Conservation (phyloP, 2,113 vertebrate genomes). For the Engystomops pustulosus region DNA sequence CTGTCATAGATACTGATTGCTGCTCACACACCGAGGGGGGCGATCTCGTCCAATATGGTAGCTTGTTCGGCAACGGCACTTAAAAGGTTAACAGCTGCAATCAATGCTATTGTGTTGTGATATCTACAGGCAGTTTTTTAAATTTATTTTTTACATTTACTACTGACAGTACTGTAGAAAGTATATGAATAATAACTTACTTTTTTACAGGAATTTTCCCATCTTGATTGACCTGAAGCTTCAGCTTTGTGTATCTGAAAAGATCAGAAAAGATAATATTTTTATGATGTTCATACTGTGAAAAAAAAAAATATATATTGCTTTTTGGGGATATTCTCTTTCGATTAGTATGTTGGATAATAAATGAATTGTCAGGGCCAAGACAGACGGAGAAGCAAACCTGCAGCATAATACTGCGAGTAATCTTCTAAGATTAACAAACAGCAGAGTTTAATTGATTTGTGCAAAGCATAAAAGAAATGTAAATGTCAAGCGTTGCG, state of each 20-base stretch:
- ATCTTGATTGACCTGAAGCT: slow-evolving; percentile 93
- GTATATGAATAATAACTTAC: slow-evolving; percentile 82
- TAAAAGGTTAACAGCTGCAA: too few species aligned
- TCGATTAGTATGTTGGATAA: neutral
- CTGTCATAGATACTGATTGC: too few species aligned
- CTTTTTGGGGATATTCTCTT: neutral
- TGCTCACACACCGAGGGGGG: too few species aligned
- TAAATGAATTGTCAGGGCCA: neutral
- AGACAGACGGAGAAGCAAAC: neutral
- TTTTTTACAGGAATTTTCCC: slow-evolving; percentile 95
- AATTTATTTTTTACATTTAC: too few species aligned
- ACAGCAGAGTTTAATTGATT: neutral
- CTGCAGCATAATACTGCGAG: neutral
- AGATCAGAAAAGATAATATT: neutral
- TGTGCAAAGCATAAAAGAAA: neutral
- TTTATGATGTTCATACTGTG: neutral
- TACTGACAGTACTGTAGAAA: too few species aligned
- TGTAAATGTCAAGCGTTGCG: neutral
- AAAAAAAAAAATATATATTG: neutral
- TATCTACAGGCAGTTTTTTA: too few species aligned
- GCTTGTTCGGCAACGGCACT: too few species aligned
- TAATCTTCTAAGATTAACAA: neutral
- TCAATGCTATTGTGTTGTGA: too few species aligned
- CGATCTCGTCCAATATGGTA: too few species aligned
- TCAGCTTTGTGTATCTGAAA: slow-evolving; percentile 89